phyloP scores from a whole-genome alignment of 2,797 vertebrate genomes.

The Leuciscus waleckii region DNA sequence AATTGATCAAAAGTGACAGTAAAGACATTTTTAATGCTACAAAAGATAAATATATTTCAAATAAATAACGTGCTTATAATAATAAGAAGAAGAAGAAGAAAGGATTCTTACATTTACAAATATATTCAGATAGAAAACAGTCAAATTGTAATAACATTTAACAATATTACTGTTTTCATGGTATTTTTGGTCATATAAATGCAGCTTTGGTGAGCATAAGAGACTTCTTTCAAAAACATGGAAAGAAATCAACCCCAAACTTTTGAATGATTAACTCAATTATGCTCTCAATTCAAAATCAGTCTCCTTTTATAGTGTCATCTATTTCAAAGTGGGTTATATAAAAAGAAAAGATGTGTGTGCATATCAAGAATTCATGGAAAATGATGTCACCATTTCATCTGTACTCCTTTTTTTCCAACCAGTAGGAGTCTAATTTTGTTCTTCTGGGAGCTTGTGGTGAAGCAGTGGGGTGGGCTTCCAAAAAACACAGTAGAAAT shows the following conservation, averaged over 20 bases:
- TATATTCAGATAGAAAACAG: background rate
- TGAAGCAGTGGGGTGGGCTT: constrained; percentile 34
- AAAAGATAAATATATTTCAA: too few relatives aligned
- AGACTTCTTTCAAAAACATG: background rate
- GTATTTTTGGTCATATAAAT: background rate
- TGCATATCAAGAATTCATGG: constrained; percentile 32
- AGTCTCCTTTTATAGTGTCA: constrained; percentile 9
- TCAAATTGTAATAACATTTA: background rate
- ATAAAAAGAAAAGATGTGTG: constrained; percentile 28
- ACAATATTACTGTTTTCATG: background rate
- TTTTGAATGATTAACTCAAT: background rate
- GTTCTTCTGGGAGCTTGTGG: constrained; percentile 33
- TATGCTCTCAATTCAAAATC: constrained; percentile 20
- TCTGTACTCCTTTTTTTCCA: constrained; percentile 23
- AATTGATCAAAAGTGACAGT: too few relatives aligned
- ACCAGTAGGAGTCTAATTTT: constrained; percentile 41
- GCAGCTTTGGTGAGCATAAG: background rate
- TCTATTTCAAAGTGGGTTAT: constrained; percentile 39
- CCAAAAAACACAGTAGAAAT: constrained; percentile 40
- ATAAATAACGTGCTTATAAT: background rate
- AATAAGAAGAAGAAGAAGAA: too few relatives aligned
- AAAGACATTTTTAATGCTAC: too few relatives aligned
- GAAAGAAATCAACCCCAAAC: background rate
- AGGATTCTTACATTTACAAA: background rate
- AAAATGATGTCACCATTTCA: constrained; percentile 48